Evolutionary conservation across 2,113 vertebrate species (phyloP).

Genomic region (Nicator chloris): DNA sequence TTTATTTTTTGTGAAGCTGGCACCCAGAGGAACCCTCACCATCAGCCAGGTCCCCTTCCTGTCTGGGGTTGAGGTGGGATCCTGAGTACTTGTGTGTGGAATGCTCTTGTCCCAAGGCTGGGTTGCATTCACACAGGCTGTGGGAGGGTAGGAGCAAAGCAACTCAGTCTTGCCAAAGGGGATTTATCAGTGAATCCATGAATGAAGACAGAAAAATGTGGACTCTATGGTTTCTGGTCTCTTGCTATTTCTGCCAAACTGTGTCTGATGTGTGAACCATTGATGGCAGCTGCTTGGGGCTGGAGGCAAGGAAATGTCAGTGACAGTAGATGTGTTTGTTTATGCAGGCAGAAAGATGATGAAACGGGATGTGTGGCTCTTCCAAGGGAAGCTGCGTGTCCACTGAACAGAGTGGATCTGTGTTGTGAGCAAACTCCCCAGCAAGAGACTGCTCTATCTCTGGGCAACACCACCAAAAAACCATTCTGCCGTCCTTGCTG

Average conservation of each 20-base stretch:
- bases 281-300: neutral
- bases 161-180: neutral
- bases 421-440: neutral
- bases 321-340: neutral
- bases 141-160: neutral
- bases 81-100: neutral
- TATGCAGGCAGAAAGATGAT: neutral
- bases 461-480: neutral
- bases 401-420: neutral
- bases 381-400: neutral
- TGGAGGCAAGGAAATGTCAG: neutral
- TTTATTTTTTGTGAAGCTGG: neutral
- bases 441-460: neutral
- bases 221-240: neutral
- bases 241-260: neutral
- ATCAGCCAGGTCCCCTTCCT: neutral
- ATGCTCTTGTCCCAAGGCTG: neutral
- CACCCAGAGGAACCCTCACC: neutral
- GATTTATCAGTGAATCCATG: neutral
- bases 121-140: neutral
- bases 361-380: neutral
- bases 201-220: neutral
- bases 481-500: neutral
- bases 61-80: neutral
- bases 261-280: neutral